These are phyloP conservation scores for Trinorchestia longiramus DNA, from an alignment of 1,140 invertebrate genomes.

Conservation along the genomic window DNA sequence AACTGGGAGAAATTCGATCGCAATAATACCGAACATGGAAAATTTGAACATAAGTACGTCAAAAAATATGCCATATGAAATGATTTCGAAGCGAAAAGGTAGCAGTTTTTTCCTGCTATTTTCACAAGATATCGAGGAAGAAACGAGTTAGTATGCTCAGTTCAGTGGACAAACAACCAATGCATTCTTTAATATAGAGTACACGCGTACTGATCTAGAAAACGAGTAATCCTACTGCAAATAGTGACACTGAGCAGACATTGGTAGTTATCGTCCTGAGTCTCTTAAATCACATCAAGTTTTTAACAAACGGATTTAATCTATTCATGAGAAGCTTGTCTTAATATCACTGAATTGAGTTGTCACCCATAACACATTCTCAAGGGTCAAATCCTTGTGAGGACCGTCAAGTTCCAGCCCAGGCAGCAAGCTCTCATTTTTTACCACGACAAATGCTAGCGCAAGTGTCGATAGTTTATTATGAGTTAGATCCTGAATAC, in stretches of 20 bases:
- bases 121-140: background rate
- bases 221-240: background rate
- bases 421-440: too few species aligned
- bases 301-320: background rate
- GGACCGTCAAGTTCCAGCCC: too few species aligned
- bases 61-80: background rate
- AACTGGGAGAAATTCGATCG: background rate
- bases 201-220: background rate
- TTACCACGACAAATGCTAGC: too few species aligned
- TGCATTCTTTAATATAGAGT: too few species aligned
- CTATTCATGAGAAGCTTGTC: background rate
- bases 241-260: background rate
- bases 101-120: background rate
- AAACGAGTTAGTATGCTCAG: background rate
- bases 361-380: background rate
- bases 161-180: background rate
- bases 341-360: background rate
- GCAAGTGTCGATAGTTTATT: background rate
- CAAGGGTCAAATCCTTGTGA: background rate
- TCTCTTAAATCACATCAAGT: background rate
- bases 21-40: background rate
- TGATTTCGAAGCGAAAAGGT: background rate
- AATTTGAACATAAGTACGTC: background rate
- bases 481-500: background rate
- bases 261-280: background rate